Evolutionary conservation across 2,797 vertebrate species (phyloP).

Genomic region (Pseudochirops corinnae): DNA sequence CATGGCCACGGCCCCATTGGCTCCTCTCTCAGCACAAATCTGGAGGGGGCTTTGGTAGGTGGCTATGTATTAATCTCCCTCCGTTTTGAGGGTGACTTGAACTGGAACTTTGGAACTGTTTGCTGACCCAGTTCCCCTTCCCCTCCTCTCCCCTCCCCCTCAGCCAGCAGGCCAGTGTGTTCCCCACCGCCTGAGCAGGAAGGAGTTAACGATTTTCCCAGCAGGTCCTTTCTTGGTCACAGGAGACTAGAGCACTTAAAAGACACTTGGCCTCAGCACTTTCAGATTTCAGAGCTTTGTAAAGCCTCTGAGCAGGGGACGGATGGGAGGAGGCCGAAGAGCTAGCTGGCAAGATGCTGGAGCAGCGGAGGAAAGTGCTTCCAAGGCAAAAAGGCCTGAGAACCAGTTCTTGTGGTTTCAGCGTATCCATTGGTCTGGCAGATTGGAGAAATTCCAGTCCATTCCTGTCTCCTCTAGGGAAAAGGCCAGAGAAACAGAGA

Average conservation of each 20-base stretch:
- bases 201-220: constrained; percentile 52
- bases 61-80: neutral
- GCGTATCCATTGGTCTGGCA: neutral
- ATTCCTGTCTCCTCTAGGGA: constrained; percentile 16
- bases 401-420: constrained; percentile 31
- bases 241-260: constrained; percentile 26
- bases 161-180: neutral
- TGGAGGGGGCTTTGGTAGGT: neutral
- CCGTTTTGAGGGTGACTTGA: neutral
- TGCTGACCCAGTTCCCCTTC: neutral
- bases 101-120: neutral
- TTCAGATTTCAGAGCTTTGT: constrained; percentile 73
- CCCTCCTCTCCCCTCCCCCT: neutral
- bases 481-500: constrained; percentile 15
- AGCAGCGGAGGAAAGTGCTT: constrained; percentile 61
- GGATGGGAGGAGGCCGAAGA: constrained; percentile 36
- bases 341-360: constrained; percentile 73
- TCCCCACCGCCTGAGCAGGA: neutral
- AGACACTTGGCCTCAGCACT: constrained; percentile 74
- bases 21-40: neutral
- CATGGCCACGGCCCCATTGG: neutral
- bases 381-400: constrained; percentile 58
- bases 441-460: constrained; percentile 14
- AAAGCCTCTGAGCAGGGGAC: constrained; percentile 57
- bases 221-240: constrained; percentile 43